phyloP scores from a whole-genome alignment of 2,888 invertebrate genomes.

The Cancer borealis region DNA sequence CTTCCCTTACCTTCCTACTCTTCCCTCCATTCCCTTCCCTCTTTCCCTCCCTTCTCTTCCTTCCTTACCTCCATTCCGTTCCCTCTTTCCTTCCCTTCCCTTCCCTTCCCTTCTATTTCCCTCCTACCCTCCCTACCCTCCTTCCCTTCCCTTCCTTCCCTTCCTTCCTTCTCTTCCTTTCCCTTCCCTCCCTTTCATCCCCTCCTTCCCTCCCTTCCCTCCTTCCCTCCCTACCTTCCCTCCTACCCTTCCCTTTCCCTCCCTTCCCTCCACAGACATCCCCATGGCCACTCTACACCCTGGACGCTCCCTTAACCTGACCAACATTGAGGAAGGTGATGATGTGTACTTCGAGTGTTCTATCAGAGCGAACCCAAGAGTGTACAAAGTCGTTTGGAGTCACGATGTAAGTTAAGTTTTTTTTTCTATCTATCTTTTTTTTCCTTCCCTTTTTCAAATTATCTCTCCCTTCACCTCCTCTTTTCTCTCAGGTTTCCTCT shows the following conservation, averaged over 20 bases:
- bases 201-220: not conserved
- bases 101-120: not conserved
- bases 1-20: not conserved
- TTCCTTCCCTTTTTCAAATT: no score
- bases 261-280: slow-evolving; percentile 53
- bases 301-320: slow-evolving; percentile 69
- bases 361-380: slow-evolving; percentile 71
- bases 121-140: not conserved
- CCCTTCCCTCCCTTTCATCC: not conserved
- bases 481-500: no score
- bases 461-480: no score
- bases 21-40: not conserved
- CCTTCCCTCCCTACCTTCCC: not conserved
- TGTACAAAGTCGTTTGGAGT: slow-evolving; percentile 74
- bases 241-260: not conserved
- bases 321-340: slow-evolving; percentile 73
- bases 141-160: not conserved
- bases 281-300: slow-evolving; percentile 63
- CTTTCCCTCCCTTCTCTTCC: not conserved
- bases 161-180: not conserved
- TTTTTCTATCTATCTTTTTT: not conserved
- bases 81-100: not conserved
- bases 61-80: not conserved
- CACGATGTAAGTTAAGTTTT: slow-evolving; percentile 65
- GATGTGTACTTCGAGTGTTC: slow-evolving; percentile 76